phyloP scores from a whole-genome alignment of 2,113 vertebrate genomes.

The Crotophaga sulcirostris region DNA sequence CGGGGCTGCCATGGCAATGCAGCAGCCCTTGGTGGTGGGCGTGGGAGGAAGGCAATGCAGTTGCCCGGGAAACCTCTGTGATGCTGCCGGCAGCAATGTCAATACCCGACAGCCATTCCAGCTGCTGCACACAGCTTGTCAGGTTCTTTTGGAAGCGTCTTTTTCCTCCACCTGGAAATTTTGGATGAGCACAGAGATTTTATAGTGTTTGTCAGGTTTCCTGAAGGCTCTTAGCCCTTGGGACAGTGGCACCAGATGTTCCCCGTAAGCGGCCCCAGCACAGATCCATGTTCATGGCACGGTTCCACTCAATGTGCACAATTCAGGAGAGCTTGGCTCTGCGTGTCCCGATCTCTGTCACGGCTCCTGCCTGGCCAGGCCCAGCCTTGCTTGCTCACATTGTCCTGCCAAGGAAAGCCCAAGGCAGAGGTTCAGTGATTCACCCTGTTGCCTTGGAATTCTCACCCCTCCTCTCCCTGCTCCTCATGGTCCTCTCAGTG shows the following conservation, averaged over 20 bases:
- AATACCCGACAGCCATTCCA: not conserved
- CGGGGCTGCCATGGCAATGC: not conserved
- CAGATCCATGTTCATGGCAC: rapidly evolving
- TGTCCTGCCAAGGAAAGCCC: rapidly evolving
- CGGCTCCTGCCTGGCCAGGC: rapidly evolving
- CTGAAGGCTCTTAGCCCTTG: not conserved
- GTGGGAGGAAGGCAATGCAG: not conserved
- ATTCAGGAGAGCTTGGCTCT: rapidly evolving
- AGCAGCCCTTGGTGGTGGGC: rapidly evolving
- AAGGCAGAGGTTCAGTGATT: too few species aligned
- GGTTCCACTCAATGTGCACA: rapidly evolving
- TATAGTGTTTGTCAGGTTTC: rapidly evolving
- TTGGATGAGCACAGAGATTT: not conserved
- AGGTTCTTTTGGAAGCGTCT: not conserved
- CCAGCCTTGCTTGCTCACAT: not conserved
- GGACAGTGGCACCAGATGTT: not conserved
- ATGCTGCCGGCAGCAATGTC: not conserved
- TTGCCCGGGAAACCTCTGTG: not conserved
- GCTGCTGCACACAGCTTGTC: not conserved
- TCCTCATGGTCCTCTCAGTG: rapidly evolving
- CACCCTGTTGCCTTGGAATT: rapidly evolving
- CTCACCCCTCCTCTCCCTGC: not conserved
- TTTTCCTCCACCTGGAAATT: not conserved
- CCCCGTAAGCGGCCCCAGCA: rapidly evolving
- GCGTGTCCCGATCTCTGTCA: rapidly evolving